phyloP scores from a whole-genome alignment of 2,797 vertebrate species.

The Siniperca scherzeri region DNA sequence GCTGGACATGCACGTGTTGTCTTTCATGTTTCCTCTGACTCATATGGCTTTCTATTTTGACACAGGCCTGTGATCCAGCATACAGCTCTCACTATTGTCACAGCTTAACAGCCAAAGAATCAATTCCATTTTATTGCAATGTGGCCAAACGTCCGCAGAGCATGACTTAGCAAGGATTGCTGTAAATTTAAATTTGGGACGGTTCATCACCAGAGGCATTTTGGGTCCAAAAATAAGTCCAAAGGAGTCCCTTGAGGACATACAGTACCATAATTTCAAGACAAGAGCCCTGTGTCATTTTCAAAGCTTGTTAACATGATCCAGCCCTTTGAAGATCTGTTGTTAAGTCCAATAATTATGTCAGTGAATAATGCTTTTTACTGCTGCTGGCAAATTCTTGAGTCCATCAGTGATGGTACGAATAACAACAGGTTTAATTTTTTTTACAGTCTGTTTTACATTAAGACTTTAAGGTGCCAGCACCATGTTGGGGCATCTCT shows the following conservation, averaged over 20 bases:
- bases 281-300: conserved; percentile 58
- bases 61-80: conserved; percentile 13
- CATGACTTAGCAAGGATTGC: conserved; percentile 44
- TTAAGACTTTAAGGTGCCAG: conserved; percentile 58
- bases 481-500: conserved; percentile 41
- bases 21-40: conserved; percentile 25
- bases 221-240: conserved; percentile 48
- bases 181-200: conserved; percentile 62
- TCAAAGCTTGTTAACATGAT: conserved; percentile 74
- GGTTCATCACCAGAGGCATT: conserved; percentile 55
- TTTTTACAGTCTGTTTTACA: conserved; percentile 61
- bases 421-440: conserved; percentile 33
- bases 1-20: conserved; percentile 12
- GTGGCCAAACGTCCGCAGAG: conserved; percentile 52
- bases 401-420: conserved; percentile 34
- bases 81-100: conserved; percentile 32
- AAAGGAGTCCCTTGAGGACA: conserved; percentile 51
- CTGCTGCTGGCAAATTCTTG: conserved; percentile 54
- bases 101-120: conserved; percentile 42
- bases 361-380: conserved; percentile 63
- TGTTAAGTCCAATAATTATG: conserved; percentile 67
- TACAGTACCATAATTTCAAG: conserved; percentile 50
- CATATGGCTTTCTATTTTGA: conserved; percentile 28
- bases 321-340: conserved; percentile 75
- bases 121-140: conserved; percentile 51